phyloP scores from a whole-genome alignment of 2,797 vertebrate genomes.

The Anniella stebbinsi region DNA sequence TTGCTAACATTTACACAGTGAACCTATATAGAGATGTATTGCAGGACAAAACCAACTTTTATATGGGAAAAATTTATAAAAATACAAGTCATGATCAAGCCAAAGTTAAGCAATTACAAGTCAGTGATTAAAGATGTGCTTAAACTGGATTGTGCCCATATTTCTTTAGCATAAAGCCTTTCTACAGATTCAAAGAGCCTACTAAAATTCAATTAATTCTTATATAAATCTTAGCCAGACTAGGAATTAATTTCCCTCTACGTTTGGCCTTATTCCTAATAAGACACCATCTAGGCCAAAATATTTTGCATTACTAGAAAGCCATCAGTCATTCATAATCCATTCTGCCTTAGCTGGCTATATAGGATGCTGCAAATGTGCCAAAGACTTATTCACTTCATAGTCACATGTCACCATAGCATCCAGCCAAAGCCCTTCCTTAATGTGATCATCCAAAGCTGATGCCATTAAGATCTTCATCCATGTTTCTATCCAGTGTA shows the following conservation, averaged over 20 bases:
- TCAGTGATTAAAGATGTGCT: neutral
- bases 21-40: neutral
- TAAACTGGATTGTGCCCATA: neutral
- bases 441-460: neutral
- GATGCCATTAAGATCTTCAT: conserved; percentile 13
- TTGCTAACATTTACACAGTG: neutral
- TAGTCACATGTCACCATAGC: neutral
- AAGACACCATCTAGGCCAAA: neutral
- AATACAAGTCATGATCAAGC: neutral
- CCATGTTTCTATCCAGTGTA: neutral
- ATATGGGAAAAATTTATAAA: neutral
- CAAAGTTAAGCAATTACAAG: neutral
- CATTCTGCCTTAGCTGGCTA: neutral
- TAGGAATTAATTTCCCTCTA: conserved; percentile 14
- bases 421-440: neutral
- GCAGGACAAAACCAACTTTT: neutral
- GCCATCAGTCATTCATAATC: neutral
- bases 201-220: conserved; percentile 12
- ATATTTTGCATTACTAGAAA: neutral
- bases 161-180: neutral
- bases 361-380: neutral
- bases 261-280: neutral
- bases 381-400: neutral
- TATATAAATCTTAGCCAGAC: neutral
- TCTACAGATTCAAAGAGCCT: conserved; percentile 8